A percentile compares a stretch with the other conserved stretches of the same genome.
Evolutionary conservation across 2,113 vertebrate species (phyloP).

Genomic region (Peromyscus leucopus): DNA sequence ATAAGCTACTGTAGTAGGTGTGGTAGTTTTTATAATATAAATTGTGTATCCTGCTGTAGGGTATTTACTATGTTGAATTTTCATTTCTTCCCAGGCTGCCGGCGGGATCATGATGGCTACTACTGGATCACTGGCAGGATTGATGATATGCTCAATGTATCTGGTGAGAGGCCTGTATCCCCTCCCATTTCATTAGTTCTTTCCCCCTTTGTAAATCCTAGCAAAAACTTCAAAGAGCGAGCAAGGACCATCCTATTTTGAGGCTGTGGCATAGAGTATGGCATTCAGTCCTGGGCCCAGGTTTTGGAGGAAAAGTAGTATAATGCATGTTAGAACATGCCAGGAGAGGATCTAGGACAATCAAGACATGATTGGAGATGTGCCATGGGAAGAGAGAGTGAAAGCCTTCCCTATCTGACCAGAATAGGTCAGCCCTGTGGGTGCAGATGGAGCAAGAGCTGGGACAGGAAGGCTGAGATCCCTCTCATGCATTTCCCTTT

Average conservation of each 20-base stretch:
- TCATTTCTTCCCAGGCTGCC: conserved; percentile 91
- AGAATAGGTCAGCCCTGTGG: background rate
- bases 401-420: background rate
- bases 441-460: background rate
- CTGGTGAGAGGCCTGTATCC: conserved; percentile 89
- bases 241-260: background rate
- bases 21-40: background rate
- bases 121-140: conserved; percentile 99
- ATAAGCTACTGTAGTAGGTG: background rate
- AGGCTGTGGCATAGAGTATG: background rate
- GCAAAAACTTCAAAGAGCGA: conserved; percentile 6
- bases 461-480: background rate
- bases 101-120: conserved; percentile 96
- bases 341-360: background rate
- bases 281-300: conserved; percentile 15
- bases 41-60: background rate
- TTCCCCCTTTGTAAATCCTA: conserved; percentile 3
- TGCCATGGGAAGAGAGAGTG: background rate
- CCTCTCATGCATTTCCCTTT: conserved; percentile 44
- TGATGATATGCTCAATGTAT: conserved; percentile 99
- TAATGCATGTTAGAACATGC: background rate
- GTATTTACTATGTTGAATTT: background rate
- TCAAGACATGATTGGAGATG: background rate
- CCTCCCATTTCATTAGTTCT: conserved; percentile 12
- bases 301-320: conserved; percentile 50